A percentile compares a stretch with the other conserved stretches of the same genome.
phyloP scores from a whole-genome alignment of 2,797 vertebrate genomes.

The Eutrigla gurnardus region DNA sequence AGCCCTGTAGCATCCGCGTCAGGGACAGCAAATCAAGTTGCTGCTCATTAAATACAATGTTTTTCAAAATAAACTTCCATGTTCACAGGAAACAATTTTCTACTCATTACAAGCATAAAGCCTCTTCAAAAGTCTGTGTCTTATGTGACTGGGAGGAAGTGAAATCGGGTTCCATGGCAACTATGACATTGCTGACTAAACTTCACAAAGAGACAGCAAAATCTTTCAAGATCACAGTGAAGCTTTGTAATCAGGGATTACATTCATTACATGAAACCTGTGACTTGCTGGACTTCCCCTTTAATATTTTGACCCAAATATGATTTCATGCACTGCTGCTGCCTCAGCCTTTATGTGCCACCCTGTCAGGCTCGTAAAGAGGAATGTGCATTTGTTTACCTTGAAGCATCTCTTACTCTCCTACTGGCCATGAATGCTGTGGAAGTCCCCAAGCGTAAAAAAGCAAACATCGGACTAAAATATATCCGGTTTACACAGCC shows the following conservation, averaged over 20 bases:
- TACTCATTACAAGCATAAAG: no score
- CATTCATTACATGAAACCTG: not conserved
- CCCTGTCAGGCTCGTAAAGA: conserved; percentile 25
- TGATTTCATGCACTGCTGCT: not conserved
- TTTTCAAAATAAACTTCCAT: no score
- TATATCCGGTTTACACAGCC: not conserved
- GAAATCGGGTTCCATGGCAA: no score
- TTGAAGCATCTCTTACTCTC: conserved; percentile 26
- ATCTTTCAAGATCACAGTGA: no score
- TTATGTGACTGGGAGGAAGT: no score
- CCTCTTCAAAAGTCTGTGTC: no score
- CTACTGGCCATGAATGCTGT: conserved; percentile 19
- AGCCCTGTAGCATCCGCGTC: no score
- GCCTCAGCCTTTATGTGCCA: not conserved
- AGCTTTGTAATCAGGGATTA: not conserved
- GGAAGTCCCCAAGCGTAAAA: conserved; percentile 42
- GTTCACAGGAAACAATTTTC: no score
- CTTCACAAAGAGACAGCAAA: not conserved
- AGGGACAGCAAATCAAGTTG: no score
- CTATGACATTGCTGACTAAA: not conserved
- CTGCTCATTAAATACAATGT: no score
- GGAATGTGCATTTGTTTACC: conserved; percentile 33
- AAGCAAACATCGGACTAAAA: conserved; percentile 41
- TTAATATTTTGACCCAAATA: not conserved
- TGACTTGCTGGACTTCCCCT: not conserved